A percentile compares a stretch with the other conserved stretches of the same genome.
These are phyloP conservation scores for Koerneria pararmatus DNA, from an alignment of 2,888 invertebrate species.

Conservation along the genomic window DNA sequence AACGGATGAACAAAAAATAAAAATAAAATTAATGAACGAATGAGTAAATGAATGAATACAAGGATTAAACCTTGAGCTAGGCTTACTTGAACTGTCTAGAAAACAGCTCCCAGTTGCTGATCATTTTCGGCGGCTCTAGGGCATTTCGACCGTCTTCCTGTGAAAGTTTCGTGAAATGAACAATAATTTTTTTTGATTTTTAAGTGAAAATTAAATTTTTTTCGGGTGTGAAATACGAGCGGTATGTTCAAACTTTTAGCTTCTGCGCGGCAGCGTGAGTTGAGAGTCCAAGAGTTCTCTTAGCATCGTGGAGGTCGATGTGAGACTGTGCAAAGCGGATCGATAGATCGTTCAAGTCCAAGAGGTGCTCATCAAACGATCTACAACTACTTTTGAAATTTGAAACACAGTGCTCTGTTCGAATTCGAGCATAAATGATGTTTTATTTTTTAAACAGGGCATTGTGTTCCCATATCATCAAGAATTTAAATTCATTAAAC, in stretches of 20 bases:
- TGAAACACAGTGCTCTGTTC: too few species aligned
- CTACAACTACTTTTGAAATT: too few species aligned
- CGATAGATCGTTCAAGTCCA: constrained; percentile 37
- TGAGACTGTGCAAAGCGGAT: constrained; percentile 38
- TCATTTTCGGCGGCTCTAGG: constrained; percentile 42
- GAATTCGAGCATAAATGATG: too few species aligned
- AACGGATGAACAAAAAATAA: too few species aligned
- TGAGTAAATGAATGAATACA: too few species aligned
- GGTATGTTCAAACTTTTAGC: constrained; percentile 21
- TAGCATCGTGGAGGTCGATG: constrained; percentile 32
- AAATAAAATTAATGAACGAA: too few species aligned
- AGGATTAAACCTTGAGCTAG: too few species aligned
- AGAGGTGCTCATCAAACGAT: constrained; percentile 43
- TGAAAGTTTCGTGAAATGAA: constrained; percentile 7
- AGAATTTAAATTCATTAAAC: too few species aligned
- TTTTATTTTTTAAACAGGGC: too few species aligned
- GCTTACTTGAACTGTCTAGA: constrained; percentile 47
- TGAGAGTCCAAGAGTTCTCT: constrained; percentile 35
- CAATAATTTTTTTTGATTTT: neutral
- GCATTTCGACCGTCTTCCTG: constrained; percentile 43
- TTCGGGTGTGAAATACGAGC: neutral
- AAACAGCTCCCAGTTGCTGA: constrained; percentile 45
- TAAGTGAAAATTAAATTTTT: neutral
- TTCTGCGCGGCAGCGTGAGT: constrained; percentile 29
- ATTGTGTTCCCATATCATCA: too few species aligned